A percentile compares a stretch with the other conserved stretches of the same genome.
These are phyloP conservation scores for Leucopsar rothschildi DNA, from an alignment of 2,113 vertebrate genomes.

Conservation along the genomic window DNA sequence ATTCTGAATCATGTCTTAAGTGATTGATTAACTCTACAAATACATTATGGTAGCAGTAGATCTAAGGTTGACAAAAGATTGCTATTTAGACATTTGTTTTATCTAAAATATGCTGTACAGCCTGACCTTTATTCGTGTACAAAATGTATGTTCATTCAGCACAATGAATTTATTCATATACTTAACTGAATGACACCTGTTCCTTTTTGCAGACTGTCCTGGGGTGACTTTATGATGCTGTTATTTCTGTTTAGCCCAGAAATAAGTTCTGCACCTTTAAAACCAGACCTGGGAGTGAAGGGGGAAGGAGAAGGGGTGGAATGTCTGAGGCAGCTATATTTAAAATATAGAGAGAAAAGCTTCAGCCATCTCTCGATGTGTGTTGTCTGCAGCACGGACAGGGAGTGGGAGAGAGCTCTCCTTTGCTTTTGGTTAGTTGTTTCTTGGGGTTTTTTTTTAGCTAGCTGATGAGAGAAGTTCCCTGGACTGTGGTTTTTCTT, in stretches of 20 bases:
- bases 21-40: neutral
- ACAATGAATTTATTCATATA: neutral
- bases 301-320: neutral
- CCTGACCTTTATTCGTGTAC: neutral
- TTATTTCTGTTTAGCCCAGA: neutral
- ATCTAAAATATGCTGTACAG: neutral
- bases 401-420: rapidly evolving
- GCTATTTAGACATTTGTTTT: neutral
- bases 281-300: neutral
- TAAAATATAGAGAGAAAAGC: neutral
- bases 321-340: no score
- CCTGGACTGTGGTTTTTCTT: neutral
- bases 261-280: neutral
- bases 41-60: neutral
- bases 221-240: neutral
- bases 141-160: neutral
- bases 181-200: neutral
- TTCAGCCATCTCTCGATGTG: neutral
- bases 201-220: neutral
- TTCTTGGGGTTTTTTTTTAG: neutral
- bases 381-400: neutral
- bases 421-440: no score
- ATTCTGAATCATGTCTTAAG: neutral
- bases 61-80: neutral
- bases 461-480: neutral